These are phyloP conservation scores for Euzophera pinguis DNA, from an alignment of 2,888 invertebrate species.

Conservation along the genomic window DNA sequence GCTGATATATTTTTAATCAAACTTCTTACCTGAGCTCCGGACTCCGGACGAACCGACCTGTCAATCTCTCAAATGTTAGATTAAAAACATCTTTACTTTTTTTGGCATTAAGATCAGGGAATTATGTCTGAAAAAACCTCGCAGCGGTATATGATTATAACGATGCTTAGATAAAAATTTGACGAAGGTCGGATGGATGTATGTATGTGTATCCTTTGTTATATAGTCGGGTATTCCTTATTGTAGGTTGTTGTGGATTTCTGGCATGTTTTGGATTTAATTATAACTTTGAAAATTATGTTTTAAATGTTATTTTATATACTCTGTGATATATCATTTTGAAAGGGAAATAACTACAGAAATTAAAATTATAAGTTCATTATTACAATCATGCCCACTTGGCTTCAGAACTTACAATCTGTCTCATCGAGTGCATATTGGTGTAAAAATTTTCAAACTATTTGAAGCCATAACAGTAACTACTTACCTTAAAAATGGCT, in stretches of 20 bases:
- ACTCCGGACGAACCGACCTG: constrained; percentile 69
- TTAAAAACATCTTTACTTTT: constrained; percentile 76
- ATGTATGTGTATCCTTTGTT: constrained; percentile 21
- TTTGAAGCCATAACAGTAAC: too few relatives aligned
- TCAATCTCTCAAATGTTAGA: constrained; percentile 77
- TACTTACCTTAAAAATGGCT: too few relatives aligned
- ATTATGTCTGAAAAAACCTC: constrained; percentile 42
- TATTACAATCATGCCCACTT: too few relatives aligned
- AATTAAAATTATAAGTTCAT: too few relatives aligned
- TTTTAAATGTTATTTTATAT: too few relatives aligned
- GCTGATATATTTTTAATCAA: constrained; percentile 79
- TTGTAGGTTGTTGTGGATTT: constrained; percentile 1
- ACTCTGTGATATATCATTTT: too few relatives aligned
- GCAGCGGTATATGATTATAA: constrained; percentile 68
- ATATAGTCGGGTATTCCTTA: constrained; percentile 12
- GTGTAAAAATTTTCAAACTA: too few relatives aligned
- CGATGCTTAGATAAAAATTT: constrained; percentile 72
- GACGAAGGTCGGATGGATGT: constrained; percentile 64
- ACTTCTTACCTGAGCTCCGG: constrained; percentile 71
- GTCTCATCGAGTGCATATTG: too few relatives aligned
- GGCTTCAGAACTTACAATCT: too few relatives aligned
- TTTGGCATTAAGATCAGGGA: constrained; percentile 72
- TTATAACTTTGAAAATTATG: too few relatives aligned
- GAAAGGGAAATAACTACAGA: too few relatives aligned
- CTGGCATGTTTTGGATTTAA: not conserved